Evolutionary conservation across 2,113 vertebrate species (phyloP), one percentile per base, ranked within the genome.

Genomic region (Mandrillus leucophaeus): DNA sequence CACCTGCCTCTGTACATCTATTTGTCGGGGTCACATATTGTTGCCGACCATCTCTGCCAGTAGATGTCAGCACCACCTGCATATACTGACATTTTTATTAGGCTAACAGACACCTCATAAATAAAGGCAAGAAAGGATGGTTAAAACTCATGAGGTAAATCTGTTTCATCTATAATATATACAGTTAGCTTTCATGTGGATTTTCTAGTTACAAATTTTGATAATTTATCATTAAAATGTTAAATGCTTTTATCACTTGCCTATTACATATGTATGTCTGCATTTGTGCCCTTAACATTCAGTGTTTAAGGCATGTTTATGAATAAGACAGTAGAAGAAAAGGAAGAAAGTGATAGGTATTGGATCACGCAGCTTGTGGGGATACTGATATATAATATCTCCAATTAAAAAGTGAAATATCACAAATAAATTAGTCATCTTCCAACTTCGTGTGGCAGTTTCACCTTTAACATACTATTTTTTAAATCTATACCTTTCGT

Each of bases 51-150:
- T 27, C 50, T 96, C 90, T 91, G 30, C 45, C 90, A 93, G 79
- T 68, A 98, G 92, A 96, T 98, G 97, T 94, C 97, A 98, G 75
- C 78, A 95, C 40, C 73, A 89, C 90, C 85, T 48, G 76, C 45
- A 0, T 59, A 55, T 23, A 55, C 43, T 87, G 76, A 64, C 3
- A 68, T 95, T 95, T 96, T 45, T 38, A 85, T 96, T 89, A 92
- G 57, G 59, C 59, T 96, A 92, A 95, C 79, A 14, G 50, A 52
- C 35, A 4, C 0, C 8, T 82, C 43, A 25, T 66, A 76, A 93
- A 76, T 90, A 96, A 81, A 93, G 17, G 8, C 16, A 66, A 90
- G 43, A 82, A 87, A 87, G 52, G 16, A 70, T 88, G 14, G 7
- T 8, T 79, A 86, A 80, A 78, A 45, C 25, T 83, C 73, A 79